Evolutionary conservation across 2,113 vertebrate genomes (phyloP).

Genomic region (Trinectes maculatus): DNA sequence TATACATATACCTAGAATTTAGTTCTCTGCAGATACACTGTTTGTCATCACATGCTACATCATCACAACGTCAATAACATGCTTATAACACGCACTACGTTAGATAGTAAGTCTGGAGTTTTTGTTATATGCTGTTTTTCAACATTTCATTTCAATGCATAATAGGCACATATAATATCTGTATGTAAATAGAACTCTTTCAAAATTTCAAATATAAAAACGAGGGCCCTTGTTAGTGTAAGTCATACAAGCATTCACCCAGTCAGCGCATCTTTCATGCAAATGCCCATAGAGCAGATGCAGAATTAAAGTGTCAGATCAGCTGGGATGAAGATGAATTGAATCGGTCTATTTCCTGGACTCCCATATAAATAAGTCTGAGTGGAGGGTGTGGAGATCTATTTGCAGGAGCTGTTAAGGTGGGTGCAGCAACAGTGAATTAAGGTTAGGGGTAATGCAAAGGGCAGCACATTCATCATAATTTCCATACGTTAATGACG

Average conservation of each 20-base stretch:
- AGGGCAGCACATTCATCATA: slow-evolving; percentile 52
- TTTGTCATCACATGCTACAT: no score
- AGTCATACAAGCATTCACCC: background rate
- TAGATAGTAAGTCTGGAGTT: no score
- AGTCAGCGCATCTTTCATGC: background rate
- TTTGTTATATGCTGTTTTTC: no score
- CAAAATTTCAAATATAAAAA: no score
- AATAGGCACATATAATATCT: no score
- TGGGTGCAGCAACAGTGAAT: slow-evolving; percentile 33
- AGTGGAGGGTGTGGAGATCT: background rate
- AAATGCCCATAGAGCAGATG: background rate
- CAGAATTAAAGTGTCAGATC: slow-evolving; percentile 6
- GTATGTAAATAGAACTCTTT: no score
- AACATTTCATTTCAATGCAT: no score
- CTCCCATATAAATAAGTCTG: slow-evolving; percentile 18
- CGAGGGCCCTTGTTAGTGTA: no score
- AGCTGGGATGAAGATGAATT: slow-evolving; percentile 27
- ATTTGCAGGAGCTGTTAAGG: slow-evolving; percentile 17
- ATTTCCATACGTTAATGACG: slow-evolving; percentile 52
- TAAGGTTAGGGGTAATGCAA: slow-evolving; percentile 52
- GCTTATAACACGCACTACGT: no score
- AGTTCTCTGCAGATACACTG: no score
- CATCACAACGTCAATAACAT: no score
- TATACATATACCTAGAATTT: no score
- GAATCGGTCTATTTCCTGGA: background rate